A percentile compares a stretch with the other conserved stretches of the same genome.
These are phyloP conservation scores for Eristalis pertinax DNA, from an alignment of 2,888 invertebrate species.

Conservation along the genomic window DNA sequence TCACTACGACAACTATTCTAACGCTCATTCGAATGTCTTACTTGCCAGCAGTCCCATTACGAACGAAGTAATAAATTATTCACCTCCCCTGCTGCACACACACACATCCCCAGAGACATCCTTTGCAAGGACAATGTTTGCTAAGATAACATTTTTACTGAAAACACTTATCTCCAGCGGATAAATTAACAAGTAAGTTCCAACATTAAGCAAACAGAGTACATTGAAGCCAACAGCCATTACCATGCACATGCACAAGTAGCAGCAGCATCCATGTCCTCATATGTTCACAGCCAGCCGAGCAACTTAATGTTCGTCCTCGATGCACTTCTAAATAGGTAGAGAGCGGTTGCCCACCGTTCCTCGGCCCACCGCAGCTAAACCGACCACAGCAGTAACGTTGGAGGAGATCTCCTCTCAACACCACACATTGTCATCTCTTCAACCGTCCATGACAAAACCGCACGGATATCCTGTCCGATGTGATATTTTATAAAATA, in stretches of 20 bases:
- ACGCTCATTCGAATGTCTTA: not conserved
- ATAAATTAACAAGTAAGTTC: not conserved
- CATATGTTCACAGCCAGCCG: not conserved
- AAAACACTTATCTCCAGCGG: not conserved
- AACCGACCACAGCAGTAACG: constrained; percentile 24
- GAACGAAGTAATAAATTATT: not conserved
- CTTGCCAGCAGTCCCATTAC: not conserved
- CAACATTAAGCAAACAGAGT: not conserved
- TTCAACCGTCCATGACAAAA: not conserved
- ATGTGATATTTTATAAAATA: constrained; percentile 37
- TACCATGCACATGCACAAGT: not conserved
- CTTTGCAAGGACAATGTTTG: not conserved
- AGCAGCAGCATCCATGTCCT: not conserved
- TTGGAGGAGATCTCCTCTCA: constrained; percentile 1
- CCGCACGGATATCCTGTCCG: constrained; percentile 29
- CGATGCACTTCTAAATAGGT: constrained; percentile 3
- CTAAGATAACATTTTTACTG: not conserved
- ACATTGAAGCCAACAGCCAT: constrained; percentile 4
- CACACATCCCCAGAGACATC: not conserved
- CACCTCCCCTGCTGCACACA: not conserved
- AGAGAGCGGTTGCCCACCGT: not conserved
- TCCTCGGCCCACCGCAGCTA: too few relatives aligned
- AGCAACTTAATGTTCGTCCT: not conserved
- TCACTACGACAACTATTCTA: not conserved
- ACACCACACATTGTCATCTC: constrained; percentile 27